Conservation (phyloP, 2,113 vertebrate species). For the Plecturocebus donacophilus region DNA sequence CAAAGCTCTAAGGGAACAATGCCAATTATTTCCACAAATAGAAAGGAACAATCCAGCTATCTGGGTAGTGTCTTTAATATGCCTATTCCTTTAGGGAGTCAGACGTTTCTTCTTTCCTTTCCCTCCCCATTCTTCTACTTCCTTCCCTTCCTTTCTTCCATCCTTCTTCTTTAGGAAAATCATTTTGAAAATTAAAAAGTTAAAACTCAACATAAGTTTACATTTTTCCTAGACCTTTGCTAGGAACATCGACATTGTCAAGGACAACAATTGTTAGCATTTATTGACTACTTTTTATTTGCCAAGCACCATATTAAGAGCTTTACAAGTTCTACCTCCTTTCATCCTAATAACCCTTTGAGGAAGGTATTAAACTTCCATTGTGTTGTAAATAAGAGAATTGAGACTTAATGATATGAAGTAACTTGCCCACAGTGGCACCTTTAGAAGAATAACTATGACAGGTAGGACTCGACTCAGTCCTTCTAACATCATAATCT, state of each 20-base stretch:
- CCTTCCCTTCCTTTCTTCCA: neutral
- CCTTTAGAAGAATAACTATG: neutral
- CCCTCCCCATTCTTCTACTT: neutral
- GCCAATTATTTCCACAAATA: slow-evolving; percentile 46
- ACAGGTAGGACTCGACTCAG: neutral
- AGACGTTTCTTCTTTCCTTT: neutral
- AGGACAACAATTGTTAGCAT: neutral
- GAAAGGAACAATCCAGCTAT: neutral
- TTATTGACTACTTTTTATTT: neutral
- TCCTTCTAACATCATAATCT: neutral
- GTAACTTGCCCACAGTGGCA: neutral
- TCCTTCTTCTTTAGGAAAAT: neutral
- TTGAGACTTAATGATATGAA: neutral
- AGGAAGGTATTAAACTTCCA: neutral
- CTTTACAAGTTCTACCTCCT: neutral
- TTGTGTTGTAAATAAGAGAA: neutral
- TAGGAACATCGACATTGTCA: neutral
- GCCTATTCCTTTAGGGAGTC: neutral
- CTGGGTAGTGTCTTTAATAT: neutral
- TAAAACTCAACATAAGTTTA: neutral
- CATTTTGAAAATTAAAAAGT: neutral
- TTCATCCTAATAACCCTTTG: neutral
- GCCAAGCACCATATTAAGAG: neutral
- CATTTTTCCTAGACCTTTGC: neutral
- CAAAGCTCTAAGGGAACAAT: neutral